Evolutionary conservation across 2,113 vertebrate genomes (phyloP), one percentile per base, ranked within the genome.

Genomic region (Oreochromis tanganicae): DNA sequence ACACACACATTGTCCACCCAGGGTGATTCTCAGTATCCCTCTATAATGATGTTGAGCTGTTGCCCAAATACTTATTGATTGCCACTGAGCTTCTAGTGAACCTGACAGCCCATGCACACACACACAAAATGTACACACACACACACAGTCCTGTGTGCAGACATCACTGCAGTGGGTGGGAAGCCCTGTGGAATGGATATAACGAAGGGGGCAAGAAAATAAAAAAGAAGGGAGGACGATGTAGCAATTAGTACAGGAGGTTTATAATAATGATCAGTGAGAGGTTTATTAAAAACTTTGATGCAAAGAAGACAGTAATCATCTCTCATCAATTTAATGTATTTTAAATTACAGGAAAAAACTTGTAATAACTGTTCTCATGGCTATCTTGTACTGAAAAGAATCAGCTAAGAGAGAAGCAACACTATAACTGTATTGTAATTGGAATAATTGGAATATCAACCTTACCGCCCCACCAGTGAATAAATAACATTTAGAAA

Each of bases 21-120:
- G 81, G 82, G 73, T 81, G 83, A 95, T 92, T 92, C 89, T 91
- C 87, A 80, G 92, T 93, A 94, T 94, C 92, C 93, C 87, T 80
- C 93, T 88, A 89, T 95, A 94, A 95, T 95, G 89, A 94, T 91
- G 89, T 93, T 94, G 94, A 94, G 92, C 89, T 29, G 29, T 82
- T 95, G 93, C 93, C 94, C 93, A 95, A 94, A 95, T 93, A 91
- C 93, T 88, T 93, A 95, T 94, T 66, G 94, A 95, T 95, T 91
- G 85, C 89, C 82, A 82, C 91, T 87, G 87, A 91, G 92, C 89
- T 61, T 84, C 61, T 11, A 88, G 54, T 90, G 93, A 90, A 89
- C 68, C 90, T 88, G 89, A 87, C 85, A 88, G 66, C 80, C 43
- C 36, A 34, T 68, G 54, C 73, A 66, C 71, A 75, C 41, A 61